Percentiles rank a stretch among this genome's conserved stretches.
Conservation (phyloP, 1,140 invertebrate genomes). For the Wiebesia pumilae region DNA sequence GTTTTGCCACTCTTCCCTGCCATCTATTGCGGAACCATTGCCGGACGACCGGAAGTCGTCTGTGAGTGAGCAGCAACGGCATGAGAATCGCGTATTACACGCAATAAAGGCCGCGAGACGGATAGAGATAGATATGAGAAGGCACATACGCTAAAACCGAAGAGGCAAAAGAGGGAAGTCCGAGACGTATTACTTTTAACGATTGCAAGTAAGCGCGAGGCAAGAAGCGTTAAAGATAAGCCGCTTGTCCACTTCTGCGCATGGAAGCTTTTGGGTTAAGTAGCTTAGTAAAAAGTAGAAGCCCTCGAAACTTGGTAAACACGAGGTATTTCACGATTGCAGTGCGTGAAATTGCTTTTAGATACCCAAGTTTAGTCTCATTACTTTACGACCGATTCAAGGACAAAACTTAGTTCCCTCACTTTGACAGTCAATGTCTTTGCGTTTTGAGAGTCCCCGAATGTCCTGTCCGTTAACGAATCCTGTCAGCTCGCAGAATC, state of each 20-base stretch:
- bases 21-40: not conserved
- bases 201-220: slow-evolving; percentile 41
- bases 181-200: slow-evolving; percentile 57
- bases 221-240: slow-evolving; percentile 33
- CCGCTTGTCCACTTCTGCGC: not conserved
- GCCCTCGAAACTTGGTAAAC: not conserved
- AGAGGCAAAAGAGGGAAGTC: not conserved
- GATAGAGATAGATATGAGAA: slow-evolving; percentile 26
- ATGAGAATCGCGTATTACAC: slow-evolving; percentile 32
- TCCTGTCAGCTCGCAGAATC: too few species aligned
- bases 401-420: too few species aligned
- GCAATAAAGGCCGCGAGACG: slow-evolving; percentile 37
- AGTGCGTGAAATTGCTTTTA: too few species aligned
- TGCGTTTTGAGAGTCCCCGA: too few species aligned
- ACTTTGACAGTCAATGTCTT: too few species aligned
- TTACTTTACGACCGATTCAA: too few species aligned
- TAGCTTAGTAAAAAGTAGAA: not conserved
- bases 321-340: too few species aligned
- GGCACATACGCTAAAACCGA: not conserved
- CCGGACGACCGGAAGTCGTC: slow-evolving; percentile 30
- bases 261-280: not conserved
- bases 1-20: not conserved
- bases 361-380: too few species aligned
- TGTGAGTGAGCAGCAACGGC: not conserved
- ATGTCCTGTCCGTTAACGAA: too few species aligned